phyloP scores from a whole-genome alignment of 1,140 invertebrate genomes.

The Latrodectus geometricus region DNA sequence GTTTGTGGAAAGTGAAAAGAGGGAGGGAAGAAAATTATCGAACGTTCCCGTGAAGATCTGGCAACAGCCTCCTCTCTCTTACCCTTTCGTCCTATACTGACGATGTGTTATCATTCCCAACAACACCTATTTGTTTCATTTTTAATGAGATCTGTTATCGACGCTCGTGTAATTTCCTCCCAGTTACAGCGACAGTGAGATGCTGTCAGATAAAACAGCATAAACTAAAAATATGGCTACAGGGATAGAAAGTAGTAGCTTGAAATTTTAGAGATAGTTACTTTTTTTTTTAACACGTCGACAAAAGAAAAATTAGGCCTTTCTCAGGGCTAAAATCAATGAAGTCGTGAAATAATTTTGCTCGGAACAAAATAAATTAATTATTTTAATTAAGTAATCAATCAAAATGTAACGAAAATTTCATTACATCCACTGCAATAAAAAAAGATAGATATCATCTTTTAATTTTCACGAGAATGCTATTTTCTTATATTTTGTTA shows the following conservation, averaged over 20 bases:
- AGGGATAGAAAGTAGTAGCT: not conserved
- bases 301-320: too few relatives aligned
- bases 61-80: not conserved
- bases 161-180: constrained; percentile 21
- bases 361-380: too few relatives aligned
- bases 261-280: not conserved
- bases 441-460: too few relatives aligned
- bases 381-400: too few relatives aligned
- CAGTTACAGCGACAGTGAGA: not conserved
- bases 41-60: not conserved
- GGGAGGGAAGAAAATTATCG: constrained; percentile 21
- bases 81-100: not conserved
- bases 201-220: not conserved
- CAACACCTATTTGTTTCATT: constrained; percentile 27
- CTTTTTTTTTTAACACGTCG: not conserved
- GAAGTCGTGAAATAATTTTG: too few relatives aligned
- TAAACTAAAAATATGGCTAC: not conserved
- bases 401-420: too few relatives aligned
- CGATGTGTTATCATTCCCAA: not conserved
- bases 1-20: not conserved
- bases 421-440: too few relatives aligned
- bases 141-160: constrained; percentile 38
- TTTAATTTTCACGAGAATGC: too few relatives aligned
- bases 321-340: too few relatives aligned
- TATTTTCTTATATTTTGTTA: too few relatives aligned